phyloP scores from a whole-genome alignment of 2,888 invertebrate genomes.

The Danaus chrysippus region DNA sequence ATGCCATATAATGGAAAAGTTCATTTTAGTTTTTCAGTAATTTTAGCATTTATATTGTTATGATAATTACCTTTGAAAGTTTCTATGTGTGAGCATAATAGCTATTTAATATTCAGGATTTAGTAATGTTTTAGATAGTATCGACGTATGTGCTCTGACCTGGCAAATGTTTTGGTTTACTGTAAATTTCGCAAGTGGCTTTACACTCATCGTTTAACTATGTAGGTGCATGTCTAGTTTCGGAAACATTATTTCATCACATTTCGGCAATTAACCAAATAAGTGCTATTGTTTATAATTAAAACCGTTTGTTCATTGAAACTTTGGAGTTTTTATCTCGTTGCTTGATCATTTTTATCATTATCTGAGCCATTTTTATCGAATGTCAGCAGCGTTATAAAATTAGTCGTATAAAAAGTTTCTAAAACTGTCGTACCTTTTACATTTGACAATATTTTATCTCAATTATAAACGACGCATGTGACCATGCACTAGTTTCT shows the following conservation, averaged over 20 bases:
- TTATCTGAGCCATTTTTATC: no score
- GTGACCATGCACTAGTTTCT: slow-evolving; percentile 28
- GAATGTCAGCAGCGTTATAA: no score
- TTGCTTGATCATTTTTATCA: no score
- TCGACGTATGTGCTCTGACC: slow-evolving; percentile 21
- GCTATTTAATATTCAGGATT: neutral
- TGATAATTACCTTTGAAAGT: neutral
- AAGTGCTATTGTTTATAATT: no score
- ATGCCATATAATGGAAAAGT: no score
- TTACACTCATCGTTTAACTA: neutral
- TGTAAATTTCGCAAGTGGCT: slow-evolving; percentile 11
- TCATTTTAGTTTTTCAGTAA: no score
- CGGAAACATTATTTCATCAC: slow-evolving; percentile 28
- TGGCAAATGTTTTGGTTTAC: slow-evolving; percentile 19
- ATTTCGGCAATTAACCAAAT: slow-evolving; percentile 36
- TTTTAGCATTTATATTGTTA: no score
- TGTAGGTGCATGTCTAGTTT: neutral
- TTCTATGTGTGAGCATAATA: neutral
- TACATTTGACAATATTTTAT: no score
- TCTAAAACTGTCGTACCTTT: no score
- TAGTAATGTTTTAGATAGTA: slow-evolving; percentile 10
- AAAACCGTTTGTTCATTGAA: no score
- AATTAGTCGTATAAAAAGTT: no score
- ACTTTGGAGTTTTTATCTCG: no score
- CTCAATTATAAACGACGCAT: slow-evolving; percentile 8